Evolutionary conservation across 1,140 invertebrate genomes (phyloP), one percentile per base, ranked within the genome.

Genomic region (Heterodera schachtii): DNA sequence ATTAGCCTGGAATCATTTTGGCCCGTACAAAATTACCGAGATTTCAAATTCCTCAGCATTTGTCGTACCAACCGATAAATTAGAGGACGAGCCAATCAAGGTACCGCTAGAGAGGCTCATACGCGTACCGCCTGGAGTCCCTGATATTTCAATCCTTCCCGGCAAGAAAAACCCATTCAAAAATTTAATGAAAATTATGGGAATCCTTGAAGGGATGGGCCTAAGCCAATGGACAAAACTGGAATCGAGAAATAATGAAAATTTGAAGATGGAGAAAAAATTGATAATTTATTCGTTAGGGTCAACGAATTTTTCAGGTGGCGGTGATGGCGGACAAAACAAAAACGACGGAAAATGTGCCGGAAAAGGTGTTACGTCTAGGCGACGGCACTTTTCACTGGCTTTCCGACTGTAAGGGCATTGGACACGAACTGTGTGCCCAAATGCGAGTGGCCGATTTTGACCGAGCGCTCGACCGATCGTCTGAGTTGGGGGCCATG

Each of bases 141-240:
- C 73, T 4, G 73, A 74, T 11, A 57, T 74, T 41, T 31, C 73
- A 9, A 74, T 57, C 21, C 57, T 74, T 44, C 73, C 73, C 19
- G 47, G 11, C 5, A 57, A 57, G n/a, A 74, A 74, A 74, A 74
- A 74, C 13, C 73, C 73, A 3, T 74, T 74, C 57, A 19, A 31
- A 31, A 46, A 74, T 11, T n/a, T 74, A 7, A 21, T 74, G 44
- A 73, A n/a, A 57, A 7, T 31, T 4, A 74, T 74, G 41, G 41
- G 57, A 60, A 19, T 60, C 19, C 16, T 60, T 60, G 57, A 60
- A 60, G 1, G 19, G 19, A 2, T 60, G 13, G 1, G 16, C 11
- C 11, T 2, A 4, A 4, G 16, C 2, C 57, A 60, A 19, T 16
- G 4, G 4, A 3, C 4, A 11, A 16, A 16, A 19, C 4, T 60